Percentiles rank a stretch among this genome's conserved stretches.
These are phyloP conservation scores for Pelosia muscerda DNA, from an alignment of 2,888 invertebrate genomes.

Conservation along the genomic window DNA sequence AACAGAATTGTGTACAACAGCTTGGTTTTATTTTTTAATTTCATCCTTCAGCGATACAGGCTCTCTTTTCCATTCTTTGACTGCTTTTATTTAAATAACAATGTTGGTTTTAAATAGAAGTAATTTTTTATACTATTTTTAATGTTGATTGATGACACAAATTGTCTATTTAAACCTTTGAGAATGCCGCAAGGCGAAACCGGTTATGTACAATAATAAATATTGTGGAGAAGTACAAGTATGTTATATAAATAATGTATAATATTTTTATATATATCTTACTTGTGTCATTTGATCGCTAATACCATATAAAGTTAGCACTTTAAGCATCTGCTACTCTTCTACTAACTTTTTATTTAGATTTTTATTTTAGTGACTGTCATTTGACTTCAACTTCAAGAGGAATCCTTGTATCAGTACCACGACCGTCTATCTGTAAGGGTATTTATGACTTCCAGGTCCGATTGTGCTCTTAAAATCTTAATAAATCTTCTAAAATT, in stretches of 20 bases:
- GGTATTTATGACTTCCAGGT: too few species aligned
- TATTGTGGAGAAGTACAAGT: too few species aligned
- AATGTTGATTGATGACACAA: too few species aligned
- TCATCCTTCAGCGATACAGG: conserved; percentile 13
- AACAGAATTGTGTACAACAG: conserved; percentile 31
- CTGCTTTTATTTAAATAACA: conserved; percentile 1
- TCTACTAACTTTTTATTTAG: not conserved
- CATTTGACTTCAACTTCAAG: not conserved
- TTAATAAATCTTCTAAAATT: too few species aligned
- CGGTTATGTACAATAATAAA: too few species aligned
- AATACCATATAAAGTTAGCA: too few species aligned
- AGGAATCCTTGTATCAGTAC: not conserved
- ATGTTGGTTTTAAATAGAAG: not conserved
- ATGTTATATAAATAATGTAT: too few species aligned
- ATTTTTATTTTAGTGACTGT: not conserved
- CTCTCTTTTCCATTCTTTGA: conserved; percentile 10
- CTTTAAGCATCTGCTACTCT: not conserved
- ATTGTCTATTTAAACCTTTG: too few species aligned
- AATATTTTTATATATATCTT: too few species aligned
- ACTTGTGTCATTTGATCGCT: too few species aligned
- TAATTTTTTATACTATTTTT: not conserved
- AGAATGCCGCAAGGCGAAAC: too few species aligned
- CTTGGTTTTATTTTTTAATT: conserved; percentile 33
- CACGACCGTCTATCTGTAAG: not conserved
- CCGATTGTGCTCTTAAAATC: too few species aligned